Base-by-base conservation (phyloP, 2,797 vertebrate species). In the Loriculus beryllinus region DNA sequence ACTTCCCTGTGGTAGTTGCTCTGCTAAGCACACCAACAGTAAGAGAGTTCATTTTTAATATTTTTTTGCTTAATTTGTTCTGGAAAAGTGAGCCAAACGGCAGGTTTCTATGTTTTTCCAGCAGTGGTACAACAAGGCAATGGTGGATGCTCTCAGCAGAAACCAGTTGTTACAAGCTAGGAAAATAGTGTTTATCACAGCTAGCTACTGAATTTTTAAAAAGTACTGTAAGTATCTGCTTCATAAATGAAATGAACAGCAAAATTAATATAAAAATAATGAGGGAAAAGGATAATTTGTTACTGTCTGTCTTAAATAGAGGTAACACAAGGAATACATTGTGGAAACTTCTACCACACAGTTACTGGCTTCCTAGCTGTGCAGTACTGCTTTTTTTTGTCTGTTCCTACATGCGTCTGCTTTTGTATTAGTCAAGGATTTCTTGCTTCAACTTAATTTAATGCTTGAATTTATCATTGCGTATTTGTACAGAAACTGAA, bases 241-340 rank as follows among this genome's bases (percentile, higher is more conserved):
- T 76, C 63, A 89, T 59, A 81, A 94, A 75, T 70, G 29, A 81
- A 95, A 80, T 57, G 72, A 91, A 92, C 26, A 80, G 47, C 11
- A 17, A 90, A 72, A 82, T 57, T 74, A 62, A 75, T 42, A 59
- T 54, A 33, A 39, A 72, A 65, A 56, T 47, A 33, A 6, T 6
- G 26, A 51, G 28, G 51, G 35, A 85, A 88, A 82, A 21, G 12
- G 39, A 54, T 75, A 56, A 71, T 64, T 80, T 82, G 26, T 80
- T 70, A 40, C 29, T 80, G 26, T 47, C 25, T 88, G 33, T 52
- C 64, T 93, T 74, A 57, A 72, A 79, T 64, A 37, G 10, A 71
- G 45, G 56, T 80, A 89, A 51, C 20, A 67, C 54, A 70, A 79
- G 28, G 37, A 80, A 79, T 28, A 52, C 7, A 4, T 22, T 42